Conservation (phyloP, 2,113 vertebrate species). For the Zosterops pallidus region DNA sequence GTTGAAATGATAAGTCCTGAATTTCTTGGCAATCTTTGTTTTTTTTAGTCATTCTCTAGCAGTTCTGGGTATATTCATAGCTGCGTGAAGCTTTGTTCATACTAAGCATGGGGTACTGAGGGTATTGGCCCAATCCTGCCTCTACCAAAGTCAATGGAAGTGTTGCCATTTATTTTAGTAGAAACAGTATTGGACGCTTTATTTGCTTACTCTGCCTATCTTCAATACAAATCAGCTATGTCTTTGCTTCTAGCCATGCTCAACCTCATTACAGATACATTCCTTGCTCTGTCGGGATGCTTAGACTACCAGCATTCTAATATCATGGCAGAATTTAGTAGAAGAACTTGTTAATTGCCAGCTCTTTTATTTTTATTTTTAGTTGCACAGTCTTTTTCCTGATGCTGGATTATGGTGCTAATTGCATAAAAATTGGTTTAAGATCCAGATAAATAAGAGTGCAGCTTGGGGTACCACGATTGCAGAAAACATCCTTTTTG, state of each 20-base stretch:
- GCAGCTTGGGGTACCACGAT: background rate
- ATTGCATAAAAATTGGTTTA: background rate
- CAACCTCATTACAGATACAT: slow-evolving; percentile 60
- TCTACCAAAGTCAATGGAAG: background rate
- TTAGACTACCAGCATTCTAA: slow-evolving; percentile 44
- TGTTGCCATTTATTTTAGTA: background rate
- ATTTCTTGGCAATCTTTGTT: background rate
- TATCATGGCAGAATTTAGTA: slow-evolving; percentile 29
- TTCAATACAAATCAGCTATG: slow-evolving; percentile 54
- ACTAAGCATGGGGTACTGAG: background rate
- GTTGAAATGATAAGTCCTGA: background rate
- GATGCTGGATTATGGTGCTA: background rate
- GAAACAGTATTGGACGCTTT: background rate
- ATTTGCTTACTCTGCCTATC: slow-evolving; percentile 54
- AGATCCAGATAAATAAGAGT: background rate
- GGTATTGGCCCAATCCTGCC: background rate
- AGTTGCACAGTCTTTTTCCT: background rate
- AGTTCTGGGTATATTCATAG: fast-evolving
- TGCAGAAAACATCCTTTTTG: slow-evolving; percentile 17
- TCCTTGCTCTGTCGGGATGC: slow-evolving; percentile 7
- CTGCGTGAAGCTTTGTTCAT: background rate
- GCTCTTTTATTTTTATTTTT: background rate
- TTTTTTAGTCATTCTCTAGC: background rate
- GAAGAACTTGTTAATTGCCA: background rate
- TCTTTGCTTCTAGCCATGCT: slow-evolving; percentile 67